Percentiles rank a stretch among this genome's conserved stretches.
These are phyloP conservation scores for Eurosta solidaginis DNA, from an alignment of 1,140 invertebrate genomes.

Conservation along the genomic window DNA sequence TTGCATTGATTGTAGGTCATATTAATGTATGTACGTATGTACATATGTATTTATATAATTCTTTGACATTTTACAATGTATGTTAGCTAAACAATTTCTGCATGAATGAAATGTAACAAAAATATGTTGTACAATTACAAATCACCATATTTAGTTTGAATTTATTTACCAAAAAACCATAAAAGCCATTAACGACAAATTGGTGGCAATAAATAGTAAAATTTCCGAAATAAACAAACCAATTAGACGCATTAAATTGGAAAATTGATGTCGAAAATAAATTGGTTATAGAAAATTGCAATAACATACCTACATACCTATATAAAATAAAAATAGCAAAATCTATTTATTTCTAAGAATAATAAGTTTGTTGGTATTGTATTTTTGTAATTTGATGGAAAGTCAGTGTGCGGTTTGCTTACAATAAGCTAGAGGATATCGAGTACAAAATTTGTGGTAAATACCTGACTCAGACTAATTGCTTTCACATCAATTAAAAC, in stretches of 20 bases:
- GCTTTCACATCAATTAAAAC: no score
- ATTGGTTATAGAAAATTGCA: slow-evolving; percentile 10
- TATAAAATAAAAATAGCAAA: not conserved
- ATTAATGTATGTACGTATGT: no score
- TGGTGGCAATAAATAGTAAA: slow-evolving; percentile 5
- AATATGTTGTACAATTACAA: not conserved
- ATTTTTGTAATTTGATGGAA: no score
- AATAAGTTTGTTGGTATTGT: no score
- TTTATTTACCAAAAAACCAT: slow-evolving; percentile 21
- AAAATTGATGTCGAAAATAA: slow-evolving; percentile 23
- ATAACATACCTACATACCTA: not conserved
- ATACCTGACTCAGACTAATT: no score
- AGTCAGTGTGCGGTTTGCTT: no score
- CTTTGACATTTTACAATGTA: not conserved
- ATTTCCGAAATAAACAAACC: slow-evolving; percentile 6
- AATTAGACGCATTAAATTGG: slow-evolving; percentile 24
- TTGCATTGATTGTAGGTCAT: no score
- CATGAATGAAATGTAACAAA: not conserved
- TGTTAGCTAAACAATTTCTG: not conserved
- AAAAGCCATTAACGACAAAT: slow-evolving; percentile 4
- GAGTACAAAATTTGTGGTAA: no score
- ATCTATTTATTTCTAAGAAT: not conserved
- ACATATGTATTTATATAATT: not conserved
- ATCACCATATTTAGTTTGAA: not conserved
- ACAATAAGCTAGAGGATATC: no score